Conservation (phyloP, 2,113 vertebrate species). For the Cyanoderma ruficeps region DNA sequence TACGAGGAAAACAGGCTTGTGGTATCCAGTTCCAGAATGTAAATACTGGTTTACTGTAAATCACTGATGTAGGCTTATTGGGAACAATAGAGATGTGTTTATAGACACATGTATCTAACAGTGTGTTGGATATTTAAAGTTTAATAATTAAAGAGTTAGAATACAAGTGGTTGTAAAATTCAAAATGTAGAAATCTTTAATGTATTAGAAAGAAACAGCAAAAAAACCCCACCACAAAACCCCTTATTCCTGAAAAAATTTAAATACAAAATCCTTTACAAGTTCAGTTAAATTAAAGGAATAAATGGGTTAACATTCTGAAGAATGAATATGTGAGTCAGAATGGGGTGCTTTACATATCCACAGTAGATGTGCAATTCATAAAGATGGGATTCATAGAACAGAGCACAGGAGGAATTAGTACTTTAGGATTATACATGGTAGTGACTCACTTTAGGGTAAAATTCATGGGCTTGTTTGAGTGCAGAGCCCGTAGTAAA, state of each 20-base stretch:
- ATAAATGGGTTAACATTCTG: background rate
- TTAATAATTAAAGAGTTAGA: background rate
- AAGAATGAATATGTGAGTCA: background rate
- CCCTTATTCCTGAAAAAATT: background rate
- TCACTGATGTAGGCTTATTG: background rate
- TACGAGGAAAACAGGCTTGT: background rate
- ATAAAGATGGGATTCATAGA: background rate
- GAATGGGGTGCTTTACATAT: background rate
- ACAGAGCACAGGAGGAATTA: background rate
- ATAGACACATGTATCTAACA: background rate
- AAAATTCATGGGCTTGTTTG: background rate
- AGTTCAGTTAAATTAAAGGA: background rate
- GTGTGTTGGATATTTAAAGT: background rate
- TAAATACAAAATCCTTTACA: background rate
- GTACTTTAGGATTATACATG: background rate
- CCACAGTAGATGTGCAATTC: background rate
- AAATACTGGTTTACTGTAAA: background rate
- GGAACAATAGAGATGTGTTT: background rate
- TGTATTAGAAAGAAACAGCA: background rate
- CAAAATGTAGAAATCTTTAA: background rate
- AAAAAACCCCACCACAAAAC: background rate
- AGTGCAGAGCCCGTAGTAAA: background rate
- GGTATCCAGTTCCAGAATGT: background rate
- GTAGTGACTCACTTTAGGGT: background rate
- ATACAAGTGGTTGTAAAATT: background rate